These are phyloP conservation scores for Cyrtonyx montezumae DNA, from an alignment of 2,113 vertebrate genomes.

Conservation along the genomic window DNA sequence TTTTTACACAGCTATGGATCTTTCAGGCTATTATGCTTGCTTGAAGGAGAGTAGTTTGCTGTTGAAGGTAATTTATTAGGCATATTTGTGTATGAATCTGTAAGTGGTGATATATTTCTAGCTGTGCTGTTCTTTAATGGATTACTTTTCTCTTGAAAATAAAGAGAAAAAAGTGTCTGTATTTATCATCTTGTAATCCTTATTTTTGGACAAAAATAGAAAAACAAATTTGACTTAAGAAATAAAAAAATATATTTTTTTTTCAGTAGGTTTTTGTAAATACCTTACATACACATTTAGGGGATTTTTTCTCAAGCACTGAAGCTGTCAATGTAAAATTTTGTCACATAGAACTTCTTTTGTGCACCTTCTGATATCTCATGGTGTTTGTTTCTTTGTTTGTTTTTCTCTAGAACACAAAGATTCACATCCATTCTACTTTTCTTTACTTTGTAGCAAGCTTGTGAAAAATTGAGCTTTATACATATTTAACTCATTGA, in stretches of 20 bases:
- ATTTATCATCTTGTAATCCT: not conserved
- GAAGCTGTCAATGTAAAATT: not conserved
- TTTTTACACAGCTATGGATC: not conserved
- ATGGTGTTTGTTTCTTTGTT: not conserved
- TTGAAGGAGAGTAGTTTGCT: not conserved
- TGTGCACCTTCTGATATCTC: not conserved
- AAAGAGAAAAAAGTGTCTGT: accelerated
- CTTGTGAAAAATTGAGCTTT: not conserved
- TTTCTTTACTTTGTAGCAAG: not conserved
- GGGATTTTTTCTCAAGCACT: accelerated
- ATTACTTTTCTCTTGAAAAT: not conserved
- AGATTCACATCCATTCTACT: not conserved
- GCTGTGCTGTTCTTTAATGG: not conserved
- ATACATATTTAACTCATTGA: not conserved
- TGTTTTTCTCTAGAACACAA: not conserved
- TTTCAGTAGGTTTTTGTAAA: not conserved
- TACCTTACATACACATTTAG: not conserved
- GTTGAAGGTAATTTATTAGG: not conserved
- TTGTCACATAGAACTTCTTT: not conserved
- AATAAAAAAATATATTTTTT: not conserved
- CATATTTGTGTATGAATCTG: not conserved
- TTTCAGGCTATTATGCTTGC: not conserved
- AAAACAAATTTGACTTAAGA: not conserved
- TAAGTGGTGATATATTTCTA: not conserved
- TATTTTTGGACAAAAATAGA: not conserved